Evolutionary conservation across 1,140 invertebrate genomes (phyloP), one percentile per base, ranked within the genome.

Genomic region (Drosophila teissieri): DNA sequence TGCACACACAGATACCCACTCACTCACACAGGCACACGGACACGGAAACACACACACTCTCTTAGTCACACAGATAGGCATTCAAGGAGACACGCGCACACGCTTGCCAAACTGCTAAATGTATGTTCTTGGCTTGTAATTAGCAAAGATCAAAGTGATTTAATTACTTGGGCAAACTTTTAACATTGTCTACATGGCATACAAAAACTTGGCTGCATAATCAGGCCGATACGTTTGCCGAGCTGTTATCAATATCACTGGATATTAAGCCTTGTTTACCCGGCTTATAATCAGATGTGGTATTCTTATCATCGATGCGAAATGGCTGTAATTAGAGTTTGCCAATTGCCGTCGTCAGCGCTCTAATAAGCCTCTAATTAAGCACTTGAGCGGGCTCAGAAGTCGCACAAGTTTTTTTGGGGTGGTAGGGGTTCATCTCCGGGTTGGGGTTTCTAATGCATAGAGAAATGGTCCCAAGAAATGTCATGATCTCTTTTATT

Each of bases 91-190:
- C 58, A 62, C 46, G 67, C 36, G 67, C 53, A 56, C 58, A 58
- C 62, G 58, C 53, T 45, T 40, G 39, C 55, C 58, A 48, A 69
- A 48, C 67, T 72, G 61, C 61, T 68, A 68, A 57, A 62, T 78
- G 68, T 73, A 65, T 83, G 84, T 83, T 89, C 52, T 65, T 61
- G 48, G 54, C 77, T 90, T 85, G 84, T 89, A 89, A 89, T 89
- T 89, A 89, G 84, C 84, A 74, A 84, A 90, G 84, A 89, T 89
- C 84, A 85, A 89, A 89, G 84, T 89, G 84, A 89, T 89, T 89
- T 89, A 89, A 89, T 89, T 89, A 90, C 84, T 89, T 89, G 68
- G 40, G 73, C 78, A 89, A 89, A 89, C 85, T 89, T 89, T 84
- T 84, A 89, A 89, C 84, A 89, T 89, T 89, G 83, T 82, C 83